Base-by-base conservation (phyloP, 2,888 invertebrate genomes). In the Caenorhabditis virilis region DNA sequence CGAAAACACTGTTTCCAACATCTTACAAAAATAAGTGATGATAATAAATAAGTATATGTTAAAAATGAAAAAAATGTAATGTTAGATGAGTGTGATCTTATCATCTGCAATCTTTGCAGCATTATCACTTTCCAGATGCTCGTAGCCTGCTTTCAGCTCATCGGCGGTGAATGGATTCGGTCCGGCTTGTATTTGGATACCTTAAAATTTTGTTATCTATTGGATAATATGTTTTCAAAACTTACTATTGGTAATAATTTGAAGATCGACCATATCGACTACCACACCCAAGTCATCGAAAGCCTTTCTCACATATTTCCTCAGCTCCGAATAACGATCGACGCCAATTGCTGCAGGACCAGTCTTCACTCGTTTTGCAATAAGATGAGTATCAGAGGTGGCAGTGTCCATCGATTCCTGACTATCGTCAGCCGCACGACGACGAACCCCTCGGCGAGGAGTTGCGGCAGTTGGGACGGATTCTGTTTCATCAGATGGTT, bases 81-180 rank as follows among this genome's bases (percentile, higher is more conserved):
- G 35, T 71, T 55, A 76, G 43, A 76, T 73, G 43, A 74, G 68
- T n/a, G n/a, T n/a, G n/a, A n/a, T n/a, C n/a, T n/a, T n/a, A n/a
- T n/a, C n/a, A n/a, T n/a, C n/a, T n/a, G 61, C 65, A 26, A 77
- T 50, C 74, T 80, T 79, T 33, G 68, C 72, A 18, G 74, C 71
- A 53, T 80, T 80, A 26, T 80, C 80, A 26, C 65, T 76, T 22
- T 65, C 62, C 23, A 80, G 55, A 39, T 74, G 74, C n/a, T n/a
- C n/a, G n/a, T n/a, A n/a, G n/a, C n/a, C n/a, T n/a, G n/a, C n/a
- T n/a, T n/a, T n/a, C n/a, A n/a, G n/a, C n/a, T n/a, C n/a, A n/a
- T n/a, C n/a, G n/a, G n/a, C n/a, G n/a, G n/a, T n/a, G n/a, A n/a
- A 80, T 7, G 50, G 42, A 27, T 62, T 39, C n/a, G 52, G 41